A percentile compares a stretch with the other conserved stretches of the same genome.
Conservation (phyloP, 2,113 vertebrate species). For the Grammatotria lemairii region DNA sequence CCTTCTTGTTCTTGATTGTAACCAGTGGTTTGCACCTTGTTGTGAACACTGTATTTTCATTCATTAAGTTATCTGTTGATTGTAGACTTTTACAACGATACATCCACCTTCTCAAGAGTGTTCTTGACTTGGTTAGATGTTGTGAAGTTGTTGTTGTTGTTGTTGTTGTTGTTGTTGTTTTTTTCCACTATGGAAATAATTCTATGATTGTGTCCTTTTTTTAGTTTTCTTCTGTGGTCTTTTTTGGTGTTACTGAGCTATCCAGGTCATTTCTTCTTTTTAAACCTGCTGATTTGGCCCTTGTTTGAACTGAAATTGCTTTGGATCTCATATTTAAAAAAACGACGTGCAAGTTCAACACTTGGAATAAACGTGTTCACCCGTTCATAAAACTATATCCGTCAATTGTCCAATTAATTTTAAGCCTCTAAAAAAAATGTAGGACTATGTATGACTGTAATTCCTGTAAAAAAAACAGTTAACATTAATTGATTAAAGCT, state of each 20-base stretch:
- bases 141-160: background rate
- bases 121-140: background rate
- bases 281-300: background rate
- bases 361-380: background rate
- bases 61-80: background rate
- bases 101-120: background rate
- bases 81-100: background rate
- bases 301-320: background rate
- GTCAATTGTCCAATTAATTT: background rate
- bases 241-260: background rate
- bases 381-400: background rate
- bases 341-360: background rate
- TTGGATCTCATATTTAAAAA: background rate
- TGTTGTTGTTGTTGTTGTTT: background rate
- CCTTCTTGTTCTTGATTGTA: background rate
- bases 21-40: background rate
- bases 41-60: background rate
- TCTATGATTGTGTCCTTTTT: background rate
- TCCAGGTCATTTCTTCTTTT: background rate
- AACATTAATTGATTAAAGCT: background rate
- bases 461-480: background rate
- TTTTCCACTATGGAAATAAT: background rate
- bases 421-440: accelerated
- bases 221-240: background rate
- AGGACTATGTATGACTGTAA: background rate